These are phyloP conservation scores for Ctena decussata DNA, from an alignment of 2,888 invertebrate species.

Conservation along the genomic window DNA sequence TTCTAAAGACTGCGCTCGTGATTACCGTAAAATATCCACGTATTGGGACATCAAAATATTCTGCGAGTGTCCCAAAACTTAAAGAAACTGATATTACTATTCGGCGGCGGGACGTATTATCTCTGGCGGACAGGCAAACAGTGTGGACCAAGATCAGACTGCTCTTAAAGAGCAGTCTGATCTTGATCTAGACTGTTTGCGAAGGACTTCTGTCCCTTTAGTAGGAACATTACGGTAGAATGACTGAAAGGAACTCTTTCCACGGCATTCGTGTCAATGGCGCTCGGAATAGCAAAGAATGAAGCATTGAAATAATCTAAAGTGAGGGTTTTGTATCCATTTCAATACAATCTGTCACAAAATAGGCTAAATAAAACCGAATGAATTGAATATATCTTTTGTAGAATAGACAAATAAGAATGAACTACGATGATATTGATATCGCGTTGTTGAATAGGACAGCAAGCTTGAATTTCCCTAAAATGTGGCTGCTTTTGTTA, in stretches of 20 bases:
- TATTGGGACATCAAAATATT: too few species aligned
- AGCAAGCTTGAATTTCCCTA: neutral
- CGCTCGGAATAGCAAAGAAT: neutral
- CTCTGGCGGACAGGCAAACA: too few species aligned
- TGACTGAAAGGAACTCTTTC: conserved; percentile 4
- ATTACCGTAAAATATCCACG: too few species aligned
- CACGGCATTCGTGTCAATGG: neutral
- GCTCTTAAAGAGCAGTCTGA: too few species aligned
- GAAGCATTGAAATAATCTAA: conserved; percentile 9
- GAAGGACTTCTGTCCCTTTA: too few species aligned
- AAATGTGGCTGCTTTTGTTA: neutral
- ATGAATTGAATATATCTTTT: conserved; percentile 12
- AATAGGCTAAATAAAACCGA: conserved; percentile 12
- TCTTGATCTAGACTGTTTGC: too few species aligned
- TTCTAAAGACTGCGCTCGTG: neutral
- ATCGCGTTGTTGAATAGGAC: neutral
- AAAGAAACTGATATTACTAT: too few species aligned
- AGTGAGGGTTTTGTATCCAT: conserved; percentile 53
- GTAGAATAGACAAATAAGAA: conserved; percentile 6
- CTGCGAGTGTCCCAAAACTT: too few species aligned
- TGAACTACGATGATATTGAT: conserved; percentile 3
- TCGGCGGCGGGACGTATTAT: too few species aligned
- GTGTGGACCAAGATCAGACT: too few species aligned
- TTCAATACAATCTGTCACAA: conserved; percentile 38
- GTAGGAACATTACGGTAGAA: too few species aligned